phyloP scores from a whole-genome alignment of 2,888 invertebrate species.

The Watsonalla binaria region DNA sequence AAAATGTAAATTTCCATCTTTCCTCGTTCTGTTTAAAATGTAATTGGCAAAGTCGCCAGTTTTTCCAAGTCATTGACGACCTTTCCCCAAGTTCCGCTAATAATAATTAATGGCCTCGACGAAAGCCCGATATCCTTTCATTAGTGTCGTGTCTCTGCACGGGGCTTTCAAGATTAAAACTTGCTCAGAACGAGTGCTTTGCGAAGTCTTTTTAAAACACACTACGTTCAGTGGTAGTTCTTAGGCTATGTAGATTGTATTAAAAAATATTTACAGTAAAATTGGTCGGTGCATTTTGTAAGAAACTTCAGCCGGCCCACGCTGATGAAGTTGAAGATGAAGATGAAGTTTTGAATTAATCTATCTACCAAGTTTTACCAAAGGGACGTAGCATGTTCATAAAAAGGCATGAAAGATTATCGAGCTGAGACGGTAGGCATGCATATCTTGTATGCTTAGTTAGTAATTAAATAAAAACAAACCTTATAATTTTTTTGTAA shows the following conservation, averaged over 20 bases:
- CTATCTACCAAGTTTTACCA: too few relatives aligned
- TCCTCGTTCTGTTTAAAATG: slow-evolving; percentile 46
- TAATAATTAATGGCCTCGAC: slow-evolving; percentile 74
- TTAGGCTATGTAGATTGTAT: slow-evolving; percentile 51
- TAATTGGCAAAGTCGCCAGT: slow-evolving; percentile 62
- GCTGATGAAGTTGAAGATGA: too few relatives aligned
- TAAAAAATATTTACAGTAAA: slow-evolving; percentile 27
- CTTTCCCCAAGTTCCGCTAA: slow-evolving; percentile 63
- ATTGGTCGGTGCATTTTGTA: too few relatives aligned
- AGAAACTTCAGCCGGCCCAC: too few relatives aligned
- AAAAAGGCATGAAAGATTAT: too few relatives aligned
- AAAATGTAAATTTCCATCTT: slow-evolving; percentile 38
- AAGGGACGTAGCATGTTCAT: too few relatives aligned
- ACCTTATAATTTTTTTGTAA: too few relatives aligned
- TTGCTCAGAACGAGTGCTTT: slow-evolving; percentile 56
- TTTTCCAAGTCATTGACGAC: slow-evolving; percentile 70
- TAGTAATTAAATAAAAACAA: too few relatives aligned
- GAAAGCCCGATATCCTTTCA: slow-evolving; percentile 77
- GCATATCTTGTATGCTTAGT: too few relatives aligned
- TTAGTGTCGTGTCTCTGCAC: slow-evolving; percentile 61
- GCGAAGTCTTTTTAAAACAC: slow-evolving; percentile 51
- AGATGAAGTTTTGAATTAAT: too few relatives aligned
- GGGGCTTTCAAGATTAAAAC: slow-evolving; percentile 70
- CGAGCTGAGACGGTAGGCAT: too few relatives aligned
- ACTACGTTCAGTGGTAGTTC: slow-evolving; percentile 39